A percentile compares a stretch with the other conserved stretches of the same genome.
These are phyloP conservation scores for Subacronicta megacephala DNA, from an alignment of 2,888 invertebrate species.

Conservation along the genomic window DNA sequence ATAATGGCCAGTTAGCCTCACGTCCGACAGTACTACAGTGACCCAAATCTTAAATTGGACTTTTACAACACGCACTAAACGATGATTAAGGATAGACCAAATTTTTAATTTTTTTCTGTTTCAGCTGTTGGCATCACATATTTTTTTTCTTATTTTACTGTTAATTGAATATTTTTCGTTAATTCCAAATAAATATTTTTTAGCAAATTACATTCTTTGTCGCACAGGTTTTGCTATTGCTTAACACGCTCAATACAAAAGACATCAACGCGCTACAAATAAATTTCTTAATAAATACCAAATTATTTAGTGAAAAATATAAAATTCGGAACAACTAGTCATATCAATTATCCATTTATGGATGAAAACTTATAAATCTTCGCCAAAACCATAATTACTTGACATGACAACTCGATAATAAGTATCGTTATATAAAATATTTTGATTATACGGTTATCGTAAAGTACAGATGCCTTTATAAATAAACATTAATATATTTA, in stretches of 20 bases:
- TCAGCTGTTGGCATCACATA: constrained; percentile 16
- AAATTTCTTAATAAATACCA: constrained; percentile 14
- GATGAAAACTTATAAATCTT: constrained; percentile 46
- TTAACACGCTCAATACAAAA: constrained; percentile 70
- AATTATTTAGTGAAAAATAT: constrained; percentile 19
- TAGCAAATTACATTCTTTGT: neutral
- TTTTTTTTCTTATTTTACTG: neutral
- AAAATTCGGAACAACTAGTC: constrained; percentile 33
- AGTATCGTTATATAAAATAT: constrained; percentile 49
- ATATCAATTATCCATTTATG: constrained; percentile 40
- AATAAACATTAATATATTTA: constrained; percentile 50
- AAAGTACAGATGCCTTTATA: constrained; percentile 43
- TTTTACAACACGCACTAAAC: constrained; percentile 31
- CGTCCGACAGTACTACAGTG: constrained; percentile 23
- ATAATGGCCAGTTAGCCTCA: constrained; percentile 17
- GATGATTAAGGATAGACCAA: constrained; percentile 23
- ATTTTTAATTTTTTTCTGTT: constrained; percentile 11
- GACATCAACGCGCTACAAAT: constrained; percentile 79
- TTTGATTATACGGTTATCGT: constrained; percentile 51
- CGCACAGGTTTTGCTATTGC: constrained; percentile 1
- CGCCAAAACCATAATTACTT: constrained; percentile 45
- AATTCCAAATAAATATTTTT: constrained; percentile 5
- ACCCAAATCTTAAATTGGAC: constrained; percentile 39
- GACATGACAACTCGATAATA: constrained; percentile 41
- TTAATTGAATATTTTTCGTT: neutral